These are phyloP conservation scores for Lepeophtheirus salmonis DNA, from an alignment of 1,140 invertebrate species.

Conservation along the genomic window DNA sequence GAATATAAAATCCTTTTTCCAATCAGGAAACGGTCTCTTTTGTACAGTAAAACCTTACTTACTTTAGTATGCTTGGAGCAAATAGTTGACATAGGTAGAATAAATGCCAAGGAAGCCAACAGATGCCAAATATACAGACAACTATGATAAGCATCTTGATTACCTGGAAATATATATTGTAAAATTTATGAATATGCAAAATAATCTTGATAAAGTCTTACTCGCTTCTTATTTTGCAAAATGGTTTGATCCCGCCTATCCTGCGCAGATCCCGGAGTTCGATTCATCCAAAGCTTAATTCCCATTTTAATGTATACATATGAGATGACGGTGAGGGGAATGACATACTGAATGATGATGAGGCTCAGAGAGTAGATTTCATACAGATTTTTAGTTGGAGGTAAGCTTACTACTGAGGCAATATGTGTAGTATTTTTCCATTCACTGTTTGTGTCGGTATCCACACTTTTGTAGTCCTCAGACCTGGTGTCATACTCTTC, in stretches of 20 bases:
- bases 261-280: slow-evolving; percentile 25
- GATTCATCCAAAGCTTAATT: slow-evolving; percentile 27
- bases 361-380: slow-evolving; percentile 1
- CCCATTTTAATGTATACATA: slow-evolving; percentile 30
- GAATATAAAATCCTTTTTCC: neutral
- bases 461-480: neutral
- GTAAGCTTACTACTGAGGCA: neutral
- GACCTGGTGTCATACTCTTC: neutral
- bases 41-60: neutral
- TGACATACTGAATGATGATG: slow-evolving; percentile 29
- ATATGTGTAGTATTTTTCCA: neutral
- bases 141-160: slow-evolving; percentile 36
- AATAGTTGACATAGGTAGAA: slow-evolving; percentile 23
- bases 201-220: neutral
- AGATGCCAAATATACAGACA: slow-evolving; percentile 33
- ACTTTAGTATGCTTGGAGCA: neutral
- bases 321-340: slow-evolving; percentile 32
- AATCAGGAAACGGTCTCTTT: neutral
- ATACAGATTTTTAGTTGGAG: neutral
- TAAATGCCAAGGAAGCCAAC: slow-evolving; percentile 34
- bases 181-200: slow-evolving; percentile 10
- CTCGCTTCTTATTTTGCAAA: slow-evolving; percentile 24
- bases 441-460: neutral
- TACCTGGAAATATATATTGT: slow-evolving; percentile 24
- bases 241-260: slow-evolving; percentile 24